Base-by-base conservation (phyloP, 2,888 invertebrate species). In the Ethmia dodecea region DNA sequence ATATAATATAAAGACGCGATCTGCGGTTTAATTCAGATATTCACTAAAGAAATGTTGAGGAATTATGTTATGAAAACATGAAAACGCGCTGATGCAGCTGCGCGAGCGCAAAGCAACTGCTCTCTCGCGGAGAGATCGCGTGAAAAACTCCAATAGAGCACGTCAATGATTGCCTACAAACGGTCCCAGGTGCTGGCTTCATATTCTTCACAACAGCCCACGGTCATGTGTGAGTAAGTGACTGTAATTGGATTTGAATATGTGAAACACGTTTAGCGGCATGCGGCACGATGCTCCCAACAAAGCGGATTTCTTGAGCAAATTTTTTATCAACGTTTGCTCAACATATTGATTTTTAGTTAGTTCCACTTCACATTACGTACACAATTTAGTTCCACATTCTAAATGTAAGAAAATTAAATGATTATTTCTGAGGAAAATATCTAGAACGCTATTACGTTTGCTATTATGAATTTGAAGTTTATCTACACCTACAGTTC, bases 111-210 rank as follows among this genome's bases (percentile, higher is more conserved):
- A 50, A 47, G 41, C 62, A 65, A 81, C 83, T 83, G 80, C 64
- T 80, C 80, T 81, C 77, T 74, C 59, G 64, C 54, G 60, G 83
- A 77, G 84, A 86, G 83, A 84, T 84, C 83, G 81, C 80, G 76
- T 80, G 83, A 76, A 83, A 81, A 80, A 74, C 74, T 59, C 60
- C 70, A 56, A 69, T 74, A 71, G 62, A 73, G 65, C 77, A 78
- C 72, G 64, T 68, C 69, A 66, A 69, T 69, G 70, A 55, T 59
- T 55, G 52, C 45, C 42, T 33, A 36, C 33, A 10, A 31, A 41
- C 34, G 10, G 9, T 22, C 34, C 13, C 9, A 13, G 26, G 13
- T 33, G 9, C 5, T 37, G 25, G 18, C 35, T 28, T 31, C 30
- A 13, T 33, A 34, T 34, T 28, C 14, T 34, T 28, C 22, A 28